Base-by-base conservation (phyloP, 2,888 invertebrate species). In the Drosophila recens region DNA sequence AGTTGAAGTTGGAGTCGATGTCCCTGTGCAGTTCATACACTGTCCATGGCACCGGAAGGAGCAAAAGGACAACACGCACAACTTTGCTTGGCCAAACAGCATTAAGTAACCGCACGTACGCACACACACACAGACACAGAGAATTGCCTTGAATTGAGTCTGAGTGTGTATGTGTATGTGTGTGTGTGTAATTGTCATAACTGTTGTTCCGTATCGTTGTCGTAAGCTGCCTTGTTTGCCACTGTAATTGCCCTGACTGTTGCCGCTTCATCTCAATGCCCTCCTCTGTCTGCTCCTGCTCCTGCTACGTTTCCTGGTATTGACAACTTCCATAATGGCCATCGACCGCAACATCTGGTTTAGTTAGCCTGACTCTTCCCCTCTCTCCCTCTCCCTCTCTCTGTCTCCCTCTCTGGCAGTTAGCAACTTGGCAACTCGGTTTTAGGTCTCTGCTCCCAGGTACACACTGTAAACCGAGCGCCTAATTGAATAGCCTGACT, bases 341-440 rank as follows among this genome's bases (percentile, higher is more conserved):
- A 85, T 84, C 72, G 79, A 84, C 86, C 89, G 70, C 86, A 89
- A 80, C 85, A 87, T 87, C 82, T 85, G 89, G 85, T 79, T 83
- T 77, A 74, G 73, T 70, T 67, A 45, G 75, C 36, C 58, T 15
- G 61, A 9, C 42, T 33, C 10, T 11, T n/a, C 6, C 48, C 6
- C n/a, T 5, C 20, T 13, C 6, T 10, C 38, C 2, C 20, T 13
- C 6, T 10, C 38, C 2, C n/a, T 33, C 15, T 3, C 17, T 17
- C 5, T 11, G 6, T 13, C n/a, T 6, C 15, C 11, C 34, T 11
- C 38, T 38, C 54, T 57, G 17, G 45, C 36, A 61, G 61, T 61
- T 51, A 56, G 61, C 61, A 42, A 36, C 51, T 52, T 36, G 63
- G 53, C 67, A 65, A 27, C 27, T 63, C 65, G 66, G 77, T 82